phyloP scores from a whole-genome alignment of 2,113 vertebrate genomes.

The Pterocles gutturalis region DNA sequence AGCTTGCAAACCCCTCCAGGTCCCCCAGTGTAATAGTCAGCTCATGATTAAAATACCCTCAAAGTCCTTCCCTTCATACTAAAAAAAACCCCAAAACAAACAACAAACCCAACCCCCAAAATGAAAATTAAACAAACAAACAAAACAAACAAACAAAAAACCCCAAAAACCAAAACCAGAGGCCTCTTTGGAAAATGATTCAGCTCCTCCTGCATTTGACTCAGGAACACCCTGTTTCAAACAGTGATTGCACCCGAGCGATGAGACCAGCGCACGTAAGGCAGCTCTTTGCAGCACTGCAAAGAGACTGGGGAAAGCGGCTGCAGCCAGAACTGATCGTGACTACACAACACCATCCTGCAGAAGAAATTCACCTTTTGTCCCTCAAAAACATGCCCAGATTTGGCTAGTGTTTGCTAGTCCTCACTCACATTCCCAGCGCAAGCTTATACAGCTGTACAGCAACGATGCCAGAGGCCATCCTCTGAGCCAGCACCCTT shows the following conservation, averaged over 20 bases:
- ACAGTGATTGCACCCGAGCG: neutral
- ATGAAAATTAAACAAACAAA: neutral
- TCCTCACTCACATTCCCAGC: neutral
- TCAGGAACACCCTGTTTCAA: neutral
- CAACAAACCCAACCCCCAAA: too few relatives aligned
- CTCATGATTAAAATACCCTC: neutral
- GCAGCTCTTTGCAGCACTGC: neutral
- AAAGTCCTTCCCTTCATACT: neutral
- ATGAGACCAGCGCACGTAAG: neutral
- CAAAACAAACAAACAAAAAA: too few relatives aligned
- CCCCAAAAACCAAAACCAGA: too few relatives aligned
- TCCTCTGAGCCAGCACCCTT: rapidly evolving
- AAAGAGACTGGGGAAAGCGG: neutral
- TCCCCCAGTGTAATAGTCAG: rapidly evolving
- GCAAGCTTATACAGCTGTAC: neutral
- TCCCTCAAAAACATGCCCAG: neutral
- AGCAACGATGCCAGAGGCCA: neutral
- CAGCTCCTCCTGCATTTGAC: neutral
- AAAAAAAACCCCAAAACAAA: neutral
- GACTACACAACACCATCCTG: neutral
- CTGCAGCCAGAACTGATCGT: neutral
- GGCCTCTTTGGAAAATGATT: neutral
- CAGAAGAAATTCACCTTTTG: neutral
- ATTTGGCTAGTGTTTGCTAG: neutral
- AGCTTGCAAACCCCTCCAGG: neutral